Conservation (phyloP, 2,888 invertebrate genomes). For the Cheilosia urbana region DNA sequence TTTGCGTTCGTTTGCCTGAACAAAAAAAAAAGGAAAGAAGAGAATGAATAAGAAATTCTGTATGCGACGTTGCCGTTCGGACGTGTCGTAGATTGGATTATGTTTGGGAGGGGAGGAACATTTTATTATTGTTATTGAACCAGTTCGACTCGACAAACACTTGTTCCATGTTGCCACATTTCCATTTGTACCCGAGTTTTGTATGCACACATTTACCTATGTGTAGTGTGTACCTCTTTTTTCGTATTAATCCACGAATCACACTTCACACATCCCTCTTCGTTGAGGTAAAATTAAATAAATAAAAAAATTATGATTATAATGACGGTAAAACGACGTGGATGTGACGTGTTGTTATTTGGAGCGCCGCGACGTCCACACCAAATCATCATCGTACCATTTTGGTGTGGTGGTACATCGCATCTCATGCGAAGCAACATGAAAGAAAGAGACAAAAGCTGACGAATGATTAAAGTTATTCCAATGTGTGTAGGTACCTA, state of each 20-base stretch:
- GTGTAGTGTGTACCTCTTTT: slow-evolving; percentile 1
- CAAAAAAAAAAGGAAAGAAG: slow-evolving; percentile 43
- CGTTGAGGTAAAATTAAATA: slow-evolving; percentile 31
- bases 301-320: slow-evolving; percentile 60
- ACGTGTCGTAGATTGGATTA: not conserved
- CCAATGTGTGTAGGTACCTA: not conserved
- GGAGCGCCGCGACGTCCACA: slow-evolving; percentile 41
- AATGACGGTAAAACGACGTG: slow-evolving; percentile 74
- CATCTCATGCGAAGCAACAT: not conserved
- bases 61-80: slow-evolving; percentile 2
- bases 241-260: slow-evolving; percentile 27
- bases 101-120: slow-evolving; percentile 24
- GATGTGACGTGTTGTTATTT: slow-evolving; percentile 75
- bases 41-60: slow-evolving; percentile 63
- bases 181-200: slow-evolving; percentile 11
- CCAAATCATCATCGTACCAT: slow-evolving; percentile 66
- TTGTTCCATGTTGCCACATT: slow-evolving; percentile 63
- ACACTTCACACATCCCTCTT: slow-evolving; percentile 28
- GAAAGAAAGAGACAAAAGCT: slow-evolving; percentile 49
- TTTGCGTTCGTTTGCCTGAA: slow-evolving; percentile 21
- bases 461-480: slow-evolving; percentile 40
- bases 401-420: slow-evolving; percentile 29
- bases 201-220: slow-evolving; percentile 15
- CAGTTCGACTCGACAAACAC: slow-evolving; percentile 49
- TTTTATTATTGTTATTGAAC: slow-evolving; percentile 72